Conservation (phyloP, 1,140 invertebrate genomes). For the Argopecten irradians region DNA sequence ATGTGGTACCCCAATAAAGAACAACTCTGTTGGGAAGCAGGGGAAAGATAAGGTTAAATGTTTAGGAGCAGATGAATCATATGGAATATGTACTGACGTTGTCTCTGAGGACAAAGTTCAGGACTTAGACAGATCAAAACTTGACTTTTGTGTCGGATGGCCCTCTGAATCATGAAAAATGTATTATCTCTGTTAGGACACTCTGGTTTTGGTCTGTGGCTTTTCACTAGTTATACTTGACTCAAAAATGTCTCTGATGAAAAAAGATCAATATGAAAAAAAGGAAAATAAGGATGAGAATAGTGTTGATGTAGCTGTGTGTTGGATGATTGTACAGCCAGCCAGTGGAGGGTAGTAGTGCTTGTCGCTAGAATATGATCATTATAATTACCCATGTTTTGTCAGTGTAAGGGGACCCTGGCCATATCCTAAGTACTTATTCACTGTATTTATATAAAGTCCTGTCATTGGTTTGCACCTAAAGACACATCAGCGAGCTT, state of each 20-base stretch:
- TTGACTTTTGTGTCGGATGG: not conserved
- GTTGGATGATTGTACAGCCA: too few species aligned
- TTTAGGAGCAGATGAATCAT: not conserved
- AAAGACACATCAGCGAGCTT: not conserved
- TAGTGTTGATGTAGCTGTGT: not conserved
- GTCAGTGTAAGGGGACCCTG: not conserved
- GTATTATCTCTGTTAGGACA: not conserved
- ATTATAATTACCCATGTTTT: not conserved
- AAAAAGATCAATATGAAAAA: not conserved
- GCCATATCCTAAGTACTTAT: not conserved
- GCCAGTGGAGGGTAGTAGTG: not conserved
- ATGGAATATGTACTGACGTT: not conserved
- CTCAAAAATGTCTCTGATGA: not conserved
- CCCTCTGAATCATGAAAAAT: not conserved
- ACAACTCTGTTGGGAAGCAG: not conserved
- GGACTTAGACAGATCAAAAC: not conserved
- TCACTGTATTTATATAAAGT: not conserved
- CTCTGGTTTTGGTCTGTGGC: not conserved
- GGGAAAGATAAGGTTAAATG: not conserved
- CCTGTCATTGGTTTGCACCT: not conserved
- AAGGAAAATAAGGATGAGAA: not conserved
- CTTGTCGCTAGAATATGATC: not conserved
- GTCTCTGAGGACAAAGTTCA: not conserved
- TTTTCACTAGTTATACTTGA: not conserved
- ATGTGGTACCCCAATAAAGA: not conserved